Evolutionary conservation across 2,797 vertebrate species (phyloP).

Genomic region (Enteromius fasciolatus): DNA sequence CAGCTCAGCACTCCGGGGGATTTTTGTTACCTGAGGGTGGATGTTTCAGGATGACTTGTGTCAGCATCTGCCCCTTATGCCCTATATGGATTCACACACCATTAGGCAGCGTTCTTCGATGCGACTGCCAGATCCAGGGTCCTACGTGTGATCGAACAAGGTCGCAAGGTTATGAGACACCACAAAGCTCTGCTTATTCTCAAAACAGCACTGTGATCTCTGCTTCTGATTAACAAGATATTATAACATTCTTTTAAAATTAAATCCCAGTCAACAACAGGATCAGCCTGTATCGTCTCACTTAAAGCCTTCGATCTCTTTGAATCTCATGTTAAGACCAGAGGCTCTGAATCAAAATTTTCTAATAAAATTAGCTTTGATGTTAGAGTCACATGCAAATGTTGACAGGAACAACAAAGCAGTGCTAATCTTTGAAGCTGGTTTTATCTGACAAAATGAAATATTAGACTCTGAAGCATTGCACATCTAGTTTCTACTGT

Average conservation of each 20-base stretch:
- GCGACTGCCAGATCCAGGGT: slow-evolving; percentile 21
- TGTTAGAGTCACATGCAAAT: background rate
- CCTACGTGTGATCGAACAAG: slow-evolving; percentile 27
- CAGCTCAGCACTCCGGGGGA: background rate
- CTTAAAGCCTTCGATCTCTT: background rate
- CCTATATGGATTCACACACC: slow-evolving; percentile 48
- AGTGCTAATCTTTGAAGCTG: background rate
- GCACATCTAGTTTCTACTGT: background rate
- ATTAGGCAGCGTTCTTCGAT: slow-evolving; percentile 35
- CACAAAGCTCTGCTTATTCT: background rate
- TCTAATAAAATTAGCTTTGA: background rate
- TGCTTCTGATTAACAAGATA: background rate
- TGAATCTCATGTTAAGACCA: background rate
- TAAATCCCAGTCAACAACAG: background rate
- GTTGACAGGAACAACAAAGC: slow-evolving; percentile 15
- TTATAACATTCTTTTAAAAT: background rate
- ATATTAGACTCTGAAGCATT: background rate
- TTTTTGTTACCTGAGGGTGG: slow-evolving; percentile 23
- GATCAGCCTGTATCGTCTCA: background rate
- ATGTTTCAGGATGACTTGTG: slow-evolving; percentile 28
- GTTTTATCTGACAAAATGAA: background rate
- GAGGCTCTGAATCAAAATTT: background rate
- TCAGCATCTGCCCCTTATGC: slow-evolving; percentile 12
- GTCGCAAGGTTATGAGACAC: slow-evolving; percentile 39
- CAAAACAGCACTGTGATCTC: slow-evolving; percentile 14